Percentiles rank a stretch among this genome's conserved stretches.
These are phyloP conservation scores for Theristicus caerulescens DNA, from an alignment of 2,113 vertebrate genomes.

Conservation along the genomic window DNA sequence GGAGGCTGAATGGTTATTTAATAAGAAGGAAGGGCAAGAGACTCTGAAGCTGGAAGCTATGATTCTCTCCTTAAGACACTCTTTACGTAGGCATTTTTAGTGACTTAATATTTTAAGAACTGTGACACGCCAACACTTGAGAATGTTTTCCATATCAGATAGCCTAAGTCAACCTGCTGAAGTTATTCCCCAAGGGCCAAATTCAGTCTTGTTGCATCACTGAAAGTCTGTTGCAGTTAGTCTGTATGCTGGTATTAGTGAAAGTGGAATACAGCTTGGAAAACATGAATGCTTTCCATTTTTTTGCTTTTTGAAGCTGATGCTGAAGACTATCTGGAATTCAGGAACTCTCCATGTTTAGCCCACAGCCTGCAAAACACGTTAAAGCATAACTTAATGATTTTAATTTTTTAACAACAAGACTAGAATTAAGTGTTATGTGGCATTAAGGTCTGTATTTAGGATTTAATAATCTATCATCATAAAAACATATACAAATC, in stretches of 20 bases:
- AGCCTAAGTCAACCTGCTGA: neutral
- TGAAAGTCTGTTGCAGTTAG: neutral
- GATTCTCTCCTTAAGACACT: conserved; percentile 5
- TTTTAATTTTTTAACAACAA: too few relatives aligned
- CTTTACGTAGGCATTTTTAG: conserved; percentile 35
- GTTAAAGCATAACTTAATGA: neutral
- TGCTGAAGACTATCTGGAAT: neutral
- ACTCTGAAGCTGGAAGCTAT: neutral
- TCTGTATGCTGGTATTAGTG: neutral
- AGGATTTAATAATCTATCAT: neutral
- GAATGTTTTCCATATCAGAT: neutral
- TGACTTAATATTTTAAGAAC: conserved; percentile 53
- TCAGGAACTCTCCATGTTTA: neutral
- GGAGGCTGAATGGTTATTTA: neutral
- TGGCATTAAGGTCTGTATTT: neutral
- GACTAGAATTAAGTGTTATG: too few relatives aligned
- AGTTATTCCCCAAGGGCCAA: neutral
- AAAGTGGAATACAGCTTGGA: neutral
- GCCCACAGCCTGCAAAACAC: neutral
- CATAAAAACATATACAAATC: neutral
- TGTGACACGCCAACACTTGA: neutral
- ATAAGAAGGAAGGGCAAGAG: neutral
- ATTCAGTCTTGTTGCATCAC: neutral
- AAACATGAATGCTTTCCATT: neutral
- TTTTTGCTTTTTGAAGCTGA: neutral